Percentiles rank a stretch among this genome's conserved stretches.
phyloP scores from a whole-genome alignment of 1,140 invertebrate species.

The Maconellicoccus hirsutus region DNA sequence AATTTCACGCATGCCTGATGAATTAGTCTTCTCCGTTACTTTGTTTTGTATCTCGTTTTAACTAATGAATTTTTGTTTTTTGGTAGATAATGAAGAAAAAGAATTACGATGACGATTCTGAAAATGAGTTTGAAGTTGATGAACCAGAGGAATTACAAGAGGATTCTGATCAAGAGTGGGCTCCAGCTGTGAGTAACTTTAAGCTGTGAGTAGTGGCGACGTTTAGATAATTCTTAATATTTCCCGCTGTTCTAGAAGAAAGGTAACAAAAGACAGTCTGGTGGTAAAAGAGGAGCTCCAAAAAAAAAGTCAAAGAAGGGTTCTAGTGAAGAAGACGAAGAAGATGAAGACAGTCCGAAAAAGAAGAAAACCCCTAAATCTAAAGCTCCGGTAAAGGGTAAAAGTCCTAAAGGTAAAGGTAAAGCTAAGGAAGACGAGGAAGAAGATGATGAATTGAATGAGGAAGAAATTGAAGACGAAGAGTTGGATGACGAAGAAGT shows the following conservation, averaged over 20 bases:
- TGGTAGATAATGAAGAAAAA: constrained; percentile 25
- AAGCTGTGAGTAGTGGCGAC: too few relatives aligned
- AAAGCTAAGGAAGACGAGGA: constrained; percentile 28
- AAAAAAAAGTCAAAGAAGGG: constrained; percentile 24
- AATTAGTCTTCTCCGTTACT: not conserved
- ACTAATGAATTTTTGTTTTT: not conserved
- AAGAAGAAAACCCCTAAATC: constrained; percentile 23
- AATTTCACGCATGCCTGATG: too few relatives aligned
- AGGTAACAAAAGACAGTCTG: constrained; percentile 18
- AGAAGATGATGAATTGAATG: constrained; percentile 36
- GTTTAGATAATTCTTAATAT: not conserved
- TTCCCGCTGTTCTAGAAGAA: not conserved
- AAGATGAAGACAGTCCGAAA: constrained; percentile 25
- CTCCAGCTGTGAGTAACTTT: constrained; percentile 25
- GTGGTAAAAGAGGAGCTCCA: constrained; percentile 14
- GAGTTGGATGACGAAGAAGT: constrained; percentile 38
- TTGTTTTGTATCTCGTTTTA: not conserved
- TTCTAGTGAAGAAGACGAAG: constrained; percentile 24
- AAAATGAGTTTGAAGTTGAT: constrained; percentile 30
- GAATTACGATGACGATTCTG: constrained; percentile 26
- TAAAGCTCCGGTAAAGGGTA: constrained; percentile 19
- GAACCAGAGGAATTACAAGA: constrained; percentile 28
- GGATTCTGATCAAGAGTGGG: constrained; percentile 29
- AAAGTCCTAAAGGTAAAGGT: constrained; percentile 23
- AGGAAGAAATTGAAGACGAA: constrained; percentile 36